Evolutionary conservation across 2,113 vertebrate genomes (phyloP).

Genomic region (Leptosomus discolor): DNA sequence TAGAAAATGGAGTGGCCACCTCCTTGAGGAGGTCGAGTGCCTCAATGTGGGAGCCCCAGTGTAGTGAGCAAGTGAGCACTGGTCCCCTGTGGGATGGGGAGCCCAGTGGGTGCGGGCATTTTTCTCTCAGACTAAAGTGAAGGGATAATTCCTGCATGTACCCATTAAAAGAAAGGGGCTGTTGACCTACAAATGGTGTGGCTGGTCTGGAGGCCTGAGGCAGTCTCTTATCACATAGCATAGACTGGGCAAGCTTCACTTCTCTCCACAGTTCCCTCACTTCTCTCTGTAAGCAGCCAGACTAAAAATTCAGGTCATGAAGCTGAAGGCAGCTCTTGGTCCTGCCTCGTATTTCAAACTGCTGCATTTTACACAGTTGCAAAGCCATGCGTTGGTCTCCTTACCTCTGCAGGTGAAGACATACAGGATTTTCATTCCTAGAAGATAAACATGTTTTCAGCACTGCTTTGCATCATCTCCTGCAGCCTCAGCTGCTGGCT

Average conservation of each 20-base stretch:
- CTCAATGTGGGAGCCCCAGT: accelerated
- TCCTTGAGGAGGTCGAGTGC: background rate
- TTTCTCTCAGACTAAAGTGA: background rate
- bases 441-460: background rate
- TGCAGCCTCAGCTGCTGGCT: background rate
- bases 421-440: background rate
- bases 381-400: background rate
- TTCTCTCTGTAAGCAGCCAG: background rate
- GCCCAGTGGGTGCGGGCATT: background rate
- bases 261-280: background rate
- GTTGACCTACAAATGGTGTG: background rate
- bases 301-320: background rate
- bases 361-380: background rate
- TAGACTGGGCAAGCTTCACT: background rate
- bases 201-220: background rate
- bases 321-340: background rate
- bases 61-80: background rate
- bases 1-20: background rate
- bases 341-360: background rate
- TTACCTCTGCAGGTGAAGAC: background rate
- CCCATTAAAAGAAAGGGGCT: background rate
- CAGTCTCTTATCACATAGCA: background rate
- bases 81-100: background rate
- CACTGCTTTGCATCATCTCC: background rate
- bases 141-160: background rate